Evolutionary conservation across 35 echinoderm and acorn worm genomes (phyloP).

Genomic region (Amphiura filiformis): DNA sequence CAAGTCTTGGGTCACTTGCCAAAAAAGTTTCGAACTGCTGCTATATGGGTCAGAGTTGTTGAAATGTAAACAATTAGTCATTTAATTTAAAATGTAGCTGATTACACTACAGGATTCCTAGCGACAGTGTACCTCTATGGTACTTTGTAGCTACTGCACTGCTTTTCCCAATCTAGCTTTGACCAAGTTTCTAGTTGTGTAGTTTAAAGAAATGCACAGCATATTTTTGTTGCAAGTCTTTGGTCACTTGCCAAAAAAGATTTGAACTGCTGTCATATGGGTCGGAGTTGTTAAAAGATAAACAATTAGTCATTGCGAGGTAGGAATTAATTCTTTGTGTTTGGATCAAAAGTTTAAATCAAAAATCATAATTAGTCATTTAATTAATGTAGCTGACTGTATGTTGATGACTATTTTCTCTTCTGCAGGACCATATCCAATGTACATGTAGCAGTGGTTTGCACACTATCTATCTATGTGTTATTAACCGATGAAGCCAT

Average conservation of each 20-base stretch:
- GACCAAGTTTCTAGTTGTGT: neutral
- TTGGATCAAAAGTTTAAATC: too few species aligned
- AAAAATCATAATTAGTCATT: neutral
- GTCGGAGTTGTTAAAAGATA: neutral
- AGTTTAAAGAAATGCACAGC: too few species aligned
- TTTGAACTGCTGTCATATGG: neutral
- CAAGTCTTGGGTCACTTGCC: too few species aligned
- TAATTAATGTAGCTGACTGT: neutral
- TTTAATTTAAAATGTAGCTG: too few species aligned
- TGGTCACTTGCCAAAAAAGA: neutral
- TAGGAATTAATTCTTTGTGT: too few species aligned
- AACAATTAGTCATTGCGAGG: too few species aligned
- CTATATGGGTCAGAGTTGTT: too few species aligned
- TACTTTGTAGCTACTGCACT: too few species aligned
- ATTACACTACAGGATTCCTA: too few species aligned
- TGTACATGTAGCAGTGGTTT: constrained; percentile 15
- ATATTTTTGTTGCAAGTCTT: neutral
- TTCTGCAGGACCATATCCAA: neutral
- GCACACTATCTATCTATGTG: constrained; percentile 23
- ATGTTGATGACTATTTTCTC: neutral
- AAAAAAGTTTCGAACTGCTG: too few species aligned
- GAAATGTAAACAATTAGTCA: too few species aligned
- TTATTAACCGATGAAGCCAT: constrained; percentile 20
- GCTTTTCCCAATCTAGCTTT: neutral
- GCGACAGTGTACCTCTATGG: too few species aligned